phyloP scores from a whole-genome alignment of 2,888 invertebrate genomes.

The Acronicta psi region DNA sequence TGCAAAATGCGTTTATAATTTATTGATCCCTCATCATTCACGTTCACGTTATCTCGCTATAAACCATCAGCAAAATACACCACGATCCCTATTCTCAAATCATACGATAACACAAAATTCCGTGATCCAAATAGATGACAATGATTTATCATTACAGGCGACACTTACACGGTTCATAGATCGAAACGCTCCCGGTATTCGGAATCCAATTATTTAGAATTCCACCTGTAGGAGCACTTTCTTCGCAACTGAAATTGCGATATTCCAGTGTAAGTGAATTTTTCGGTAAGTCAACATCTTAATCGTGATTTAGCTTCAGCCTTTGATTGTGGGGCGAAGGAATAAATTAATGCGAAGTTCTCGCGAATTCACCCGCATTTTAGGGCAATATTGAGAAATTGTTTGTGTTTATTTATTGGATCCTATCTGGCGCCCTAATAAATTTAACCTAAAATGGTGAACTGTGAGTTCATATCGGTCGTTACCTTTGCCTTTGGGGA shows the following conservation, averaged over 20 bases:
- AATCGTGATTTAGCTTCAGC: conserved; percentile 35
- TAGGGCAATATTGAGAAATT: conserved; percentile 25
- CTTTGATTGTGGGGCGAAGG: conserved; percentile 40
- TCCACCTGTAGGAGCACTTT: conserved; percentile 49
- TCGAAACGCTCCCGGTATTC: conserved; percentile 66
- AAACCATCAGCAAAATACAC: neutral
- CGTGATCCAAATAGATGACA: conserved; percentile 50
- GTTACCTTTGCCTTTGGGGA: no score
- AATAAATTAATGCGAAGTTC: conserved; percentile 34
- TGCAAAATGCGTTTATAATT: no score
- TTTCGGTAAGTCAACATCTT: conserved; percentile 46
- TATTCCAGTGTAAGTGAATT: conserved; percentile 45
- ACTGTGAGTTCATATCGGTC: no score
- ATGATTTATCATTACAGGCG: conserved; percentile 70
- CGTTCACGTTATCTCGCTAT: neutral
- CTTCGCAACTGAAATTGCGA: conserved; percentile 21
- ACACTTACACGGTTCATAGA: conserved; percentile 54
- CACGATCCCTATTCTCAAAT: conserved; percentile 28
- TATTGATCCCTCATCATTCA: no score
- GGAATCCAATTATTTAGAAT: conserved; percentile 75
- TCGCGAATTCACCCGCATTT: conserved; percentile 25
- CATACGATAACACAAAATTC: conserved; percentile 42
- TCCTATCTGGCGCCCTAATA: no score
- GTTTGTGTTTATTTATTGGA: conserved; percentile 19
- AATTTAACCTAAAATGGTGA: no score